A percentile compares a stretch with the other conserved stretches of the same genome.
Evolutionary conservation across 1,140 invertebrate genomes (phyloP).

Genomic region (Zaprionus vittiger): DNA sequence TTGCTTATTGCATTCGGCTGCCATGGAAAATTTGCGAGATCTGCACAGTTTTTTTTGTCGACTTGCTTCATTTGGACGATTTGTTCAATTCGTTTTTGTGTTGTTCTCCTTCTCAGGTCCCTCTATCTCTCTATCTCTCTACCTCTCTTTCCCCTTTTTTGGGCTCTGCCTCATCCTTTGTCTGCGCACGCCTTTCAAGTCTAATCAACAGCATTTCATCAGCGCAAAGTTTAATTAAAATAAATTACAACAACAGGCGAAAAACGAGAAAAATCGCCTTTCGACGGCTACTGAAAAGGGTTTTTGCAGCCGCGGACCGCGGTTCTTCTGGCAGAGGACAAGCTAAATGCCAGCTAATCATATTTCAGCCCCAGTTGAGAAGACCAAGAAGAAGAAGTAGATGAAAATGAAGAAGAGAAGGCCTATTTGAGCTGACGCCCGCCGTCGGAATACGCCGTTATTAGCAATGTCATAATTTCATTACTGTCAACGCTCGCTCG

Average conservation of each 20-base stretch:
- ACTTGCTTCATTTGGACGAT: conserved; percentile 20
- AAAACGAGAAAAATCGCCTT: conserved; percentile 18
- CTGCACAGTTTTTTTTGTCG: conserved; percentile 1
- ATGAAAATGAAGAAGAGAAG: conserved; percentile 39
- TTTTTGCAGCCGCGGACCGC: conserved; percentile 39
- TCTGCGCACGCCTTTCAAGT: conserved; percentile 61
- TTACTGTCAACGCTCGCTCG: conserved; percentile 75
- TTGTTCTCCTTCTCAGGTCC: conserved; percentile 4
- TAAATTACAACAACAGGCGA: conserved; percentile 73
- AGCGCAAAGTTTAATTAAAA: conserved; percentile 80
- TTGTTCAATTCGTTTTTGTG: conserved; percentile 28
- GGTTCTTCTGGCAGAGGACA: conserved; percentile 27
- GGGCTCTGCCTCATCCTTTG: conserved; percentile 25
- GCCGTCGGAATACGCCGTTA: conserved; percentile 60
- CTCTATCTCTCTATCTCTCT: neutral
- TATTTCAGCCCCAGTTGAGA: conserved; percentile 56
- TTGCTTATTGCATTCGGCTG: conserved; percentile 16
- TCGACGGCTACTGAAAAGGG: conserved; percentile 54
- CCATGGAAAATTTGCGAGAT: neutral
- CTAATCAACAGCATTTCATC: conserved; percentile 79
- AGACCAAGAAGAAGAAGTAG: neutral
- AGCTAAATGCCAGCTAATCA: conserved; percentile 73
- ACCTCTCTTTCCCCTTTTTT: neutral
- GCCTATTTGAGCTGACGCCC: conserved; percentile 52
- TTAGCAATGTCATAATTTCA: conserved; percentile 83